A percentile compares a stretch with the other conserved stretches of the same genome.
These are phyloP conservation scores for Myotis vivesi DNA, from an alignment of 2,797 vertebrate genomes.

Conservation along the genomic window DNA sequence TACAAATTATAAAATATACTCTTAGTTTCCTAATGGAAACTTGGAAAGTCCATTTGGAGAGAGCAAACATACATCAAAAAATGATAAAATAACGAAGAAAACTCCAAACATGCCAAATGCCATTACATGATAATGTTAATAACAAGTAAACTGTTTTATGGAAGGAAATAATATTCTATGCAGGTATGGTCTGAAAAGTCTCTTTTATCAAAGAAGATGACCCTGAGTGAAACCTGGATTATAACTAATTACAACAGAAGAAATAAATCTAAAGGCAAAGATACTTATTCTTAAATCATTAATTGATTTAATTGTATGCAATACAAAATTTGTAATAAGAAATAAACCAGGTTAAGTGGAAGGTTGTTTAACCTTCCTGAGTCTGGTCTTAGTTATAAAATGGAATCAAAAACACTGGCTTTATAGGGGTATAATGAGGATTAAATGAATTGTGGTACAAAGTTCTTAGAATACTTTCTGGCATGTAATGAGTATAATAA, in stretches of 20 bases:
- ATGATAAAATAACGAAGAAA: slow-evolving; percentile 4
- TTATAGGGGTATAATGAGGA: not conserved
- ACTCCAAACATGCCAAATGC: not conserved
- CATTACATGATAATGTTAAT: not conserved
- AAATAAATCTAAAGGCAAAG: not conserved
- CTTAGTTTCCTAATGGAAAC: not conserved
- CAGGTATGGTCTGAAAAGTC: not conserved
- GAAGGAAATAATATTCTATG: not conserved
- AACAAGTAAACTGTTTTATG: not conserved
- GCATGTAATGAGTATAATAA: not conserved
- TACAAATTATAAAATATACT: slow-evolving; percentile 15
- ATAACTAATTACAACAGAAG: not conserved
- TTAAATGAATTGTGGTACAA: not conserved
- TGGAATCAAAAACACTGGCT: not conserved
- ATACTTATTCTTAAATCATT: slow-evolving; percentile 1
- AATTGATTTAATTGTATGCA: not conserved
- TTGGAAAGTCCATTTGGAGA: not conserved
- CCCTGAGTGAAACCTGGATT: not conserved
- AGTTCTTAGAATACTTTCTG: not conserved
- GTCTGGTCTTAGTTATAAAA: not conserved
- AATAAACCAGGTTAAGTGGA: not conserved
- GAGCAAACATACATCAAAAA: not conserved
- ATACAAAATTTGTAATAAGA: not conserved
- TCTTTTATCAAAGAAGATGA: not conserved
- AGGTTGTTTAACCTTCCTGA: not conserved